Conservation (phyloP, 1,140 invertebrate genomes). For the Cryptotermes secundus region DNA sequence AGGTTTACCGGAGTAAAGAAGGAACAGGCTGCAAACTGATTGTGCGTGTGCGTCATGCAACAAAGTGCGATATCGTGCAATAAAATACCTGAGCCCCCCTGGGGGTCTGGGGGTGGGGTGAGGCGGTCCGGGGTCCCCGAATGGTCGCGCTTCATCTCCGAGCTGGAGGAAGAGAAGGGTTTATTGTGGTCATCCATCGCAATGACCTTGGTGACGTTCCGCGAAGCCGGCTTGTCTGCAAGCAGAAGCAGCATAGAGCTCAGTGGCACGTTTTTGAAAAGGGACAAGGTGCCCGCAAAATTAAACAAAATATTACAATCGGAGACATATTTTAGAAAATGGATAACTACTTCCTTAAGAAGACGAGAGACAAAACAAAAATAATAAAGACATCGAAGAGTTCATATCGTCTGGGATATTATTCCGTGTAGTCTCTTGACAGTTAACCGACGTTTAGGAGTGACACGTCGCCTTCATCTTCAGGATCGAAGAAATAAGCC, state of each 20-base stretch:
- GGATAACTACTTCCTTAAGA: too few species aligned
- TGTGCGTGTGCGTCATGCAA: neutral
- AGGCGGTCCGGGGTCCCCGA: constrained; percentile 5
- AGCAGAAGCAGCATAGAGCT: neutral
- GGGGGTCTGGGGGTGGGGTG: constrained; percentile 8
- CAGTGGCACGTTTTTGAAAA: neutral
- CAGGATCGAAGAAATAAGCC: too few species aligned
- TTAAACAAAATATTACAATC: too few species aligned
- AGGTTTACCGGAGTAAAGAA: neutral
- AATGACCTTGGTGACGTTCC: neutral
- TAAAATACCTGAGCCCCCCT: constrained; percentile 4
- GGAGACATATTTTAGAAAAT: too few species aligned
- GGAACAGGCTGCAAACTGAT: neutral
- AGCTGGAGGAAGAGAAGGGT: constrained; percentile 1
- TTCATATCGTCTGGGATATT: too few species aligned
- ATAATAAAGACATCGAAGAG: too few species aligned
- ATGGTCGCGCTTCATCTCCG: neutral
- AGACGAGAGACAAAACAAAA: too few species aligned
- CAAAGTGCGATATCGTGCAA: neutral
- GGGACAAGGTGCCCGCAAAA: too few species aligned
- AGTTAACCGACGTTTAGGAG: too few species aligned
- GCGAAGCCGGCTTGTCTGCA: neutral
- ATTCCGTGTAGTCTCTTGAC: too few species aligned
- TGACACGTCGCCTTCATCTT: too few species aligned
- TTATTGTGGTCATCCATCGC: constrained; percentile 9